phyloP scores from a whole-genome alignment of 2,113 vertebrate species.

The Neodontobutis hainanensis region DNA sequence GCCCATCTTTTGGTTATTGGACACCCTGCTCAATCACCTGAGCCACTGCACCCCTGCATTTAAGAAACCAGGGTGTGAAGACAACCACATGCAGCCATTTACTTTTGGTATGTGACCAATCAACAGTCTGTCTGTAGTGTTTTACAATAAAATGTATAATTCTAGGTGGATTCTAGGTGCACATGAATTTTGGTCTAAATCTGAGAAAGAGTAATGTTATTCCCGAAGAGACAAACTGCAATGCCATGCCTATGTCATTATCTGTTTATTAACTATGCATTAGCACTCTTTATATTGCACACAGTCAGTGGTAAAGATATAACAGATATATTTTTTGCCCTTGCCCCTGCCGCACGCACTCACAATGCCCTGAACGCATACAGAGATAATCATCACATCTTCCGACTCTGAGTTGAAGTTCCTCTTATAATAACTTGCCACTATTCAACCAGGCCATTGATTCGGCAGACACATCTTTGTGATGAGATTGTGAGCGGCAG shows the following conservation, averaged over 20 bases:
- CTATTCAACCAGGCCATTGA: conserved; percentile 47
- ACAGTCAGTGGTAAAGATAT: not conserved
- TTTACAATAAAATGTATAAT: too few relatives aligned
- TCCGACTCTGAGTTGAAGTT: conserved; percentile 47
- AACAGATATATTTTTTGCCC: conserved; percentile 4
- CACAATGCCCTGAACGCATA: conserved; percentile 22
- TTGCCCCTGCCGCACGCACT: not conserved
- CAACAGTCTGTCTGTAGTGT: too few relatives aligned
- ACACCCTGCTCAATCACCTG: too few relatives aligned
- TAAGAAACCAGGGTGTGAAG: too few relatives aligned
- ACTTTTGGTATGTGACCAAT: too few relatives aligned
- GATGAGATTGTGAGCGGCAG: conserved; percentile 47
- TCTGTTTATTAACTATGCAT: not conserved
- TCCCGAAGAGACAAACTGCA: not conserved
- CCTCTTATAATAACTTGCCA: conserved; percentile 52
- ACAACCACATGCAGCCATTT: too few relatives aligned
- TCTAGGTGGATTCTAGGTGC: too few relatives aligned
- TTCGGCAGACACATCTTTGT: conserved; percentile 15
- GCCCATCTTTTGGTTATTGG: too few relatives aligned
- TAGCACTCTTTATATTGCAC: not conserved
- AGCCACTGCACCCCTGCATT: too few relatives aligned
- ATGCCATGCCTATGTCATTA: not conserved
- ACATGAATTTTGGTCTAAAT: too few relatives aligned
- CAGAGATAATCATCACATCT: conserved; percentile 45
- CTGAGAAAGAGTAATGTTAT: too few relatives aligned